A percentile compares a stretch with the other conserved stretches of the same genome.
Evolutionary conservation across 92 coral and sea anemone species (phyloP).

Genomic region (Scolanthus callimorphus): DNA sequence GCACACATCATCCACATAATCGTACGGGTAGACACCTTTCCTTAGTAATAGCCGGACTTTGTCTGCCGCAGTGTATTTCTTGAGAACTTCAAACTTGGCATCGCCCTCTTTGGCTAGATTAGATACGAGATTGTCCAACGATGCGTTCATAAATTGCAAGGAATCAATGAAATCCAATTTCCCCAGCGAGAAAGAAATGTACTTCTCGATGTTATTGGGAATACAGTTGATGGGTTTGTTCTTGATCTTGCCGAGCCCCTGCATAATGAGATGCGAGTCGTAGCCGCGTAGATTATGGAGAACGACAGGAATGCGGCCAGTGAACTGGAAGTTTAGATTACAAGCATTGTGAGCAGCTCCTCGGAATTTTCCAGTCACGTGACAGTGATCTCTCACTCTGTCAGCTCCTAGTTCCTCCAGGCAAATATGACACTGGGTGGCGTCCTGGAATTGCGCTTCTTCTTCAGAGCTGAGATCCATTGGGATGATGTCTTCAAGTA

Average conservation of each 20-base stretch:
- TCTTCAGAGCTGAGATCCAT: background rate
- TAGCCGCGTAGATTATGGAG: slow-evolving; percentile 30
- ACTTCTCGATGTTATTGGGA: slow-evolving; percentile 55
- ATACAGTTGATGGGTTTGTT: slow-evolving; percentile 32
- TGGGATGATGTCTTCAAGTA: background rate
- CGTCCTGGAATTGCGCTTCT: background rate
- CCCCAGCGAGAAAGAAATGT: slow-evolving; percentile 49
- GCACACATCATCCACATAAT: slow-evolving; percentile 10
- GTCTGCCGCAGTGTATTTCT: too few species aligned
- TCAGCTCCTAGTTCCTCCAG: slow-evolving; percentile 21
- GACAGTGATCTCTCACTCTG: slow-evolving; percentile 37
- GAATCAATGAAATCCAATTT: slow-evolving; percentile 35
- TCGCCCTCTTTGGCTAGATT: slow-evolving; percentile 13
- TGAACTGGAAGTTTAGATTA: slow-evolving; percentile 22
- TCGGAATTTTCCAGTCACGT: background rate
- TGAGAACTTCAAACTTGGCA: too few species aligned
- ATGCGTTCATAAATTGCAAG: slow-evolving; percentile 31
- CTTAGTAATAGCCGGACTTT: slow-evolving; percentile 5
- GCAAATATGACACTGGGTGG: background rate
- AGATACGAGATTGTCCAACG: slow-evolving; percentile 17
- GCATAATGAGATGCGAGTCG: slow-evolving; percentile 43
- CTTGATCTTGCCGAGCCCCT: slow-evolving; percentile 31
- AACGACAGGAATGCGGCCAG: slow-evolving; percentile 33
- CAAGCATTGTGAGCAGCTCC: slow-evolving; percentile 5
- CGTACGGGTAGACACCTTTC: slow-evolving; percentile 15